Percentiles rank a stretch among this genome's conserved stretches.
Evolutionary conservation across 1,140 invertebrate genomes (phyloP).

Genomic region (Magallana gigas): DNA sequence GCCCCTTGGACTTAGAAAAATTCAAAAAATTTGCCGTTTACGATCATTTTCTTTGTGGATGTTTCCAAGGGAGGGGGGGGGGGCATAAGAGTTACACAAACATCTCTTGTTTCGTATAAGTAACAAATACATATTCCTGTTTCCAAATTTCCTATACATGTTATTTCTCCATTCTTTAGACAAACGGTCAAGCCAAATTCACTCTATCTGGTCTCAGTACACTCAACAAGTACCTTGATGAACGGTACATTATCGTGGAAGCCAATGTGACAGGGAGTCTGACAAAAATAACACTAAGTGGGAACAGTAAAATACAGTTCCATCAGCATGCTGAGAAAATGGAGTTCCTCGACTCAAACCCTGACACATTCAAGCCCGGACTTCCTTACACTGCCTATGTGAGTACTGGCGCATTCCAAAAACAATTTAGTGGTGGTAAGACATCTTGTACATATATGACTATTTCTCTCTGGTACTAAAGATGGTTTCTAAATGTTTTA

Average conservation of each 20-base stretch:
- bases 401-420: constrained; percentile 51
- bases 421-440: background rate
- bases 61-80: too few relatives aligned
- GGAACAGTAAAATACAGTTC: constrained; percentile 57
- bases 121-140: too few relatives aligned
- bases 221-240: constrained; percentile 43
- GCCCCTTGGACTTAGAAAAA: too few relatives aligned
- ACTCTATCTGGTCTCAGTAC: constrained; percentile 57
- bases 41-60: too few relatives aligned
- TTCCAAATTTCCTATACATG: too few relatives aligned
- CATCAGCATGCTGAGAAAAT: constrained; percentile 67
- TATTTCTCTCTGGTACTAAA: too few relatives aligned
- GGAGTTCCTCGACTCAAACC: constrained; percentile 68
- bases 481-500: too few relatives aligned
- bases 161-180: constrained; percentile 53
- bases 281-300: constrained; percentile 68
- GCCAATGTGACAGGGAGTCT: constrained; percentile 73
- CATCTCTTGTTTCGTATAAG: too few relatives aligned
- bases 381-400: constrained; percentile 72
- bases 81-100: too few relatives aligned
- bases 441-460: too few relatives aligned
- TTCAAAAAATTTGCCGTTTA: too few relatives aligned
- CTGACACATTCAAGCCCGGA: constrained; percentile 74
- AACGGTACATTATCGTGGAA: constrained; percentile 56
- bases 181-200: constrained; percentile 67